Evolutionary conservation across 2,888 invertebrate genomes (phyloP).

Genomic region (Stramonita haemastoma): DNA sequence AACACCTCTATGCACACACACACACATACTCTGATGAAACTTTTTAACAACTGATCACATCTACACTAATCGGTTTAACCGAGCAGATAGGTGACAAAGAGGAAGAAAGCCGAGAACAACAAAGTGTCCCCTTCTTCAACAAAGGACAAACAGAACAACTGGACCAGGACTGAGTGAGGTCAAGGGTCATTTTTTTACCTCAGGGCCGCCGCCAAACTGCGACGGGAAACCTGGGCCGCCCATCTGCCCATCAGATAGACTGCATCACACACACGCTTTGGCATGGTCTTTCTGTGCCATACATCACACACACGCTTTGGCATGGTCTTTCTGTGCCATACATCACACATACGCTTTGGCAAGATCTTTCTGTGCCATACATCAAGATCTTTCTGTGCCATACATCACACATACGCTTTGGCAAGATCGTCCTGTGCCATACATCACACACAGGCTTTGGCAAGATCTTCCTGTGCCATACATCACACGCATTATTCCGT

Average conservation of each 20-base stretch:
- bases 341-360: neutral
- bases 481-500: neutral
- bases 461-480: neutral
- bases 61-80: too few species aligned
- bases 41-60: too few species aligned
- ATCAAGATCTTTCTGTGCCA: too few species aligned
- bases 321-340: neutral
- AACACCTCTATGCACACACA: too few species aligned
- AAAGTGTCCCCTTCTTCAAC: neutral
- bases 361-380: neutral
- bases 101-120: neutral
- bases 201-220: constrained; percentile 31
- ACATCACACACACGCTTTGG: neutral
- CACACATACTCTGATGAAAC: too few species aligned
- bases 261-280: neutral
- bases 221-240: constrained; percentile 36
- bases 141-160: neutral
- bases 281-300: neutral
- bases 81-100: neutral
- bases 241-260: constrained; percentile 20
- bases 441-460: neutral
- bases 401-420: neutral
- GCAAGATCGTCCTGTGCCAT: neutral
- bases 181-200: constrained; percentile 11
- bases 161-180: neutral